Evolutionary conservation across 30 jellyfish, hydroid and myxozoan species (phyloP).

Genomic region (Turritopsis dohrnii): DNA sequence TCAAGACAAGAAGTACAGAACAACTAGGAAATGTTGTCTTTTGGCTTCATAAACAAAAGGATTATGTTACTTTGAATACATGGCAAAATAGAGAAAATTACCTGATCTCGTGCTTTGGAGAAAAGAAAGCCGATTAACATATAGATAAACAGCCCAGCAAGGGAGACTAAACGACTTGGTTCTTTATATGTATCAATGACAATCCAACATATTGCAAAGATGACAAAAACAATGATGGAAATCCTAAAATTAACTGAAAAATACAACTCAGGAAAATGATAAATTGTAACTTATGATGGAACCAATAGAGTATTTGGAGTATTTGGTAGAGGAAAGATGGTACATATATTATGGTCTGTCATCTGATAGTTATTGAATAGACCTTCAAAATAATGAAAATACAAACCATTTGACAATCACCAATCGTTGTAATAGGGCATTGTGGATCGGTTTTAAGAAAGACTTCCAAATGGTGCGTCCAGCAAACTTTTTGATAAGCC

Average conservation of each 20-base stretch:
- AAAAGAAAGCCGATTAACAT: slow-evolving; percentile 64
- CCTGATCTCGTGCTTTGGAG: slow-evolving; percentile 80
- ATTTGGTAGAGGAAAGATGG: too few relatives aligned
- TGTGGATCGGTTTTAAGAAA: slow-evolving; percentile 41
- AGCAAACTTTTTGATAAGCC: slow-evolving; percentile 63
- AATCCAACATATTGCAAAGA: slow-evolving; percentile 68
- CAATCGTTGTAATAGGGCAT: slow-evolving; percentile 36
- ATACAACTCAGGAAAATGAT: background rate
- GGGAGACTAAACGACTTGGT: slow-evolving; percentile 69
- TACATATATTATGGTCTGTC: too few relatives aligned
- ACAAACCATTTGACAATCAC: slow-evolving; percentile 61
- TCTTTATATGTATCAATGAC: slow-evolving; percentile 74
- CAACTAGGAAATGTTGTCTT: background rate
- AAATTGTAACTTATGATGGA: too few relatives aligned
- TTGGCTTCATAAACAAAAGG: background rate
- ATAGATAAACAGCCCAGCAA: slow-evolving; percentile 68
- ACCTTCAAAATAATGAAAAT: background rate
- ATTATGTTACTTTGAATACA: background rate
- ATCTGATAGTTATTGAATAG: background rate
- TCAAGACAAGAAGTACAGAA: background rate
- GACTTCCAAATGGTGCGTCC: slow-evolving; percentile 48
- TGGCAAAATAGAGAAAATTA: slow-evolving; percentile 6
- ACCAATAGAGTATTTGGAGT: too few relatives aligned
- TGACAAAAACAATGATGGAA: slow-evolving; percentile 26
- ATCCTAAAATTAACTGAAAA: slow-evolving; percentile 17